Evolutionary conservation across 1,140 invertebrate genomes (phyloP).

Genomic region (Akabosia matsudoensis): DNA sequence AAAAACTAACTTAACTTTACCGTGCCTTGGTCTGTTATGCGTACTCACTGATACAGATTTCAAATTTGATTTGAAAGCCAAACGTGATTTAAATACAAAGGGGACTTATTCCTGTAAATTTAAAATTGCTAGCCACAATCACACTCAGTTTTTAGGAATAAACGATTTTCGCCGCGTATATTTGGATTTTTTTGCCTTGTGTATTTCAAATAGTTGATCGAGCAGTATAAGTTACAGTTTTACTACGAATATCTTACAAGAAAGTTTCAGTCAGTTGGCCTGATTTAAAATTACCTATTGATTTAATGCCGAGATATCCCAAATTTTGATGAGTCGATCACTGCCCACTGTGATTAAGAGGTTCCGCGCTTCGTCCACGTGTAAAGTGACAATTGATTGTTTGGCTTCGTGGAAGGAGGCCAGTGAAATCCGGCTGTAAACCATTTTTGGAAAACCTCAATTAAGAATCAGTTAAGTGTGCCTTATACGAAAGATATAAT

Average conservation of each 20-base stretch:
- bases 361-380: constrained; percentile 80
- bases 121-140: neutral
- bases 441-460: constrained; percentile 18
- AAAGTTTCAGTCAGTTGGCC: neutral
- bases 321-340: constrained; percentile 90
- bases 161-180: neutral
- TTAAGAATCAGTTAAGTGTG: neutral
- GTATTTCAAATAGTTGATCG: no score
- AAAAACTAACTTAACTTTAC: neutral
- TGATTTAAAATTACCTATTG: neutral
- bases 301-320: constrained; percentile 64
- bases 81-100: no score
- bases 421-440: constrained; percentile 75
- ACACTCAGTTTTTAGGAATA: neutral
- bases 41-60: no score
- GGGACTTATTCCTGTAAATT: neutral
- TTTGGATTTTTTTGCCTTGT: neutral
- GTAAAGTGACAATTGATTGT: constrained; percentile 83
- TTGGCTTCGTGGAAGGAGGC: constrained; percentile 94
- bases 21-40: neutral
- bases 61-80: no score
- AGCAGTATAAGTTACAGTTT: neutral
- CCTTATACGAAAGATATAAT: neutral
- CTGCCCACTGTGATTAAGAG: constrained; percentile 87
- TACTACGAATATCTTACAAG: neutral